A percentile compares a stretch with the other conserved stretches of the same genome.
Conservation (phyloP, 2,113 vertebrate species). For the Oreotrochilus melanogaster region DNA sequence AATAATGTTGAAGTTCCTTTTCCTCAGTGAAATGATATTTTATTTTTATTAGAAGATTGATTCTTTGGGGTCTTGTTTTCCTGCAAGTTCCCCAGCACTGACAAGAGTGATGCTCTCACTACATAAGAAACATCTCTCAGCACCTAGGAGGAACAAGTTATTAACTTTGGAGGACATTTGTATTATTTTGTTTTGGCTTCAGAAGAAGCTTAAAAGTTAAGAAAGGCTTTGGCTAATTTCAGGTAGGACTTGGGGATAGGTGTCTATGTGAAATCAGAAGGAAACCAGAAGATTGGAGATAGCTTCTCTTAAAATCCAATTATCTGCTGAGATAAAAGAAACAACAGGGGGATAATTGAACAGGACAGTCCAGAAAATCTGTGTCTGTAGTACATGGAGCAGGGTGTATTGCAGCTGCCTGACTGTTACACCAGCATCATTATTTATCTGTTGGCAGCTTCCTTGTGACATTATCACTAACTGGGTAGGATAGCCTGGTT, state of each 20-base stretch:
- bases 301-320: conserved; percentile 38
- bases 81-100: not conserved
- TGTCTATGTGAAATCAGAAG: not conserved
- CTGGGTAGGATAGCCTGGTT: not conserved
- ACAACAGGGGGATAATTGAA: conserved; percentile 30
- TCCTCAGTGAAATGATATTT: not conserved
- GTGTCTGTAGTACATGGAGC: not conserved
- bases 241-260: not conserved
- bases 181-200: not conserved
- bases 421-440: not conserved
- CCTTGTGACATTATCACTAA: conserved; percentile 28
- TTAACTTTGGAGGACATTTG: not conserved
- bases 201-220: not conserved
- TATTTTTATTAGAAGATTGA: not conserved
- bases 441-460: conserved; percentile 37
- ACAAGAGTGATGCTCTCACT: not conserved
- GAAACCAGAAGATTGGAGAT: conserved; percentile 1
- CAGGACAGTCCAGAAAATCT: conserved; percentile 26
- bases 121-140: not conserved
- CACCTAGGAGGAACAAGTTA: not conserved
- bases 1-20: not conserved
- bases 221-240: not conserved
- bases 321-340: conserved; percentile 38
- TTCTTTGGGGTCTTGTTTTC: not conserved
- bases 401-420: not conserved